Base-by-base conservation (phyloP, 2,797 vertebrate species). In the Sarcophilus harrisii region DNA sequence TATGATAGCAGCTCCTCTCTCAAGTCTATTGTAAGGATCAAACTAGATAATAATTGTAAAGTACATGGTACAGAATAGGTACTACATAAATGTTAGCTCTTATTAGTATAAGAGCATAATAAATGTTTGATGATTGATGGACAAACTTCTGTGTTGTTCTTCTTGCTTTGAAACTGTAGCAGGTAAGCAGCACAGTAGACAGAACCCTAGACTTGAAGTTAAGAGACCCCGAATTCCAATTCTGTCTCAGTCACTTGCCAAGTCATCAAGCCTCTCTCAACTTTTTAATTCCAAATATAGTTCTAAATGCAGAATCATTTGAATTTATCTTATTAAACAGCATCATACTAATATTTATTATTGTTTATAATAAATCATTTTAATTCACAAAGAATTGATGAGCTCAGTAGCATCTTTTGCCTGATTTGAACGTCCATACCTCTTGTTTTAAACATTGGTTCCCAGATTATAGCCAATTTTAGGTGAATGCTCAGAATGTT, bases 321-420 rank as follows among this genome's bases (percentile, higher is more conserved):
- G n/a, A 81, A 24, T 8, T n/a, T 45, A 18, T 45, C 73, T 45
- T 38, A n/a, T 38, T 45, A 12, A 24, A 81, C 6, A 81, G 73
- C 18, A 81, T 38, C 73, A 45, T 81, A 81, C 18, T 16, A 45
- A 81, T 24, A 27, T 45, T 81, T 6, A 81, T 81, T 81, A 81
- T 81, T 81, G 13, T 38, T 45, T 81, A 81, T 45, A 81, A 45
- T 81, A 81, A 73, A n/a, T 73, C 66, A 38, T 38, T 81, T 45
- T 52, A 90, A 90, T 90, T 90, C 90, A 92, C 54, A n/a, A 55
- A 14, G 4, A 5, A 45, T 0, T 49, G 94, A 57, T 54, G 52
- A 45, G 4, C 93, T 95, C 66, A 93, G 89, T 94, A 73, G 16
- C n/a, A 94, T 62, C 93, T 73, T 96, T 97, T 94, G 91, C 11